These are phyloP conservation scores for Dicyrtomina minuta DNA, from an alignment of 2,888 invertebrate genomes.

Conservation along the genomic window DNA sequence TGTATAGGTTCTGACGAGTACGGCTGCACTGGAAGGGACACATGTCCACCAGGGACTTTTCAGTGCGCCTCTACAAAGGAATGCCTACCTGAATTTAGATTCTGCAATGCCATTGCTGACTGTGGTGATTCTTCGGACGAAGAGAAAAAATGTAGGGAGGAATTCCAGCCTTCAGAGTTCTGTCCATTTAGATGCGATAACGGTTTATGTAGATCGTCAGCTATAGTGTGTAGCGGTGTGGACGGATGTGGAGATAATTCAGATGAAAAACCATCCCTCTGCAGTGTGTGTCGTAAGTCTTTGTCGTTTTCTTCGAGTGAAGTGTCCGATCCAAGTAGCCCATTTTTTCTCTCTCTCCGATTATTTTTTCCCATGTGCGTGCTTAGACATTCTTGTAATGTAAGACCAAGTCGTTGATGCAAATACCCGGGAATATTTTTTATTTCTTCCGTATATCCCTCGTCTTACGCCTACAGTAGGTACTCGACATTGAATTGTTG, in stretches of 20 bases:
- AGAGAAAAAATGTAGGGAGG: conserved; percentile 71
- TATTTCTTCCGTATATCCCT: background rate
- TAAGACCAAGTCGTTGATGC: background rate
- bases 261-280: conserved; percentile 68
- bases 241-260: conserved; percentile 90
- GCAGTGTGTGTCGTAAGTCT: conserved; percentile 82
- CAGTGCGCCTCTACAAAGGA: conserved; percentile 50
- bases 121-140: conserved; percentile 66
- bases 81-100: conserved; percentile 78
- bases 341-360: background rate
- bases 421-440: background rate
- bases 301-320: background rate
- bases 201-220: conserved; percentile 77
- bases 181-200: conserved; percentile 85
- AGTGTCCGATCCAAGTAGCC: background rate
- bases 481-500: too few species aligned
- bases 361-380: background rate
- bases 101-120: conserved; percentile 84
- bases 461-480: too few species aligned
- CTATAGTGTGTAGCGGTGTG: conserved; percentile 77
- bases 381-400: background rate
- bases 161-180: conserved; percentile 60
- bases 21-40: conserved; percentile 46
- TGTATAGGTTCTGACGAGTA: conserved; percentile 47
- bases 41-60: conserved; percentile 52